Percentiles rank a stretch among this genome's conserved stretches.
These are phyloP conservation scores for Thermophis baileyi DNA, from an alignment of 2,113 vertebrate species.

Conservation along the genomic window DNA sequence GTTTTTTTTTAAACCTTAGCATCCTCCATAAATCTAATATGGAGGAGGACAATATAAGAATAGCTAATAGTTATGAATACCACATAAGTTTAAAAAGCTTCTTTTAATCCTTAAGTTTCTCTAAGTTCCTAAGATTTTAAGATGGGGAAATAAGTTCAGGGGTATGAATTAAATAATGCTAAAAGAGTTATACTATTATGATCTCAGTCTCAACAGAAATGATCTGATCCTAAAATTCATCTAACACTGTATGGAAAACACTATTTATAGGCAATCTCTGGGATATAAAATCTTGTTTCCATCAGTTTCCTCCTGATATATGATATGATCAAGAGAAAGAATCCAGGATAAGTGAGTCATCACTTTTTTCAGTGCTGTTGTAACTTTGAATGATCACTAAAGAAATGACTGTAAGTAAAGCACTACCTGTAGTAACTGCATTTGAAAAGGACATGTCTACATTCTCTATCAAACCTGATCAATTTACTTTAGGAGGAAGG, in stretches of 20 bases:
- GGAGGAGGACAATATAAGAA: neutral
- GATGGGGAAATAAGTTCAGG: too few relatives aligned
- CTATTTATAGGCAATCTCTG: neutral
- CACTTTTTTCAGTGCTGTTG: neutral
- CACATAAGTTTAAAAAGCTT: neutral
- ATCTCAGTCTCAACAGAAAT: neutral
- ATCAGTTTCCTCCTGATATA: neutral
- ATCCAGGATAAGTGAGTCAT: neutral
- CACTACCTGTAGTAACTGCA: neutral
- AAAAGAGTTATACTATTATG: neutral
- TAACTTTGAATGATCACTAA: neutral
- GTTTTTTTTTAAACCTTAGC: neutral
- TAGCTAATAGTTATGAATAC: neutral
- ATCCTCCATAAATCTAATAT: neutral
- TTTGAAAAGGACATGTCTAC: neutral
- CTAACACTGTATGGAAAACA: neutral
- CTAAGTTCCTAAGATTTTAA: neutral
- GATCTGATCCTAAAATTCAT: neutral
- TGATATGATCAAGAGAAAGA: neutral
- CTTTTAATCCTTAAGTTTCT: neutral
- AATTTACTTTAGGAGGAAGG: neutral
- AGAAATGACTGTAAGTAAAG: neutral
- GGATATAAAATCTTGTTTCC: neutral
- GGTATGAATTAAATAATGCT: neutral
- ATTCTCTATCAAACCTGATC: neutral